A percentile compares a stretch with the other conserved stretches of the same genome.
These are phyloP conservation scores for Thunnus albacares DNA, from an alignment of 2,797 vertebrate genomes.

Conservation along the genomic window DNA sequence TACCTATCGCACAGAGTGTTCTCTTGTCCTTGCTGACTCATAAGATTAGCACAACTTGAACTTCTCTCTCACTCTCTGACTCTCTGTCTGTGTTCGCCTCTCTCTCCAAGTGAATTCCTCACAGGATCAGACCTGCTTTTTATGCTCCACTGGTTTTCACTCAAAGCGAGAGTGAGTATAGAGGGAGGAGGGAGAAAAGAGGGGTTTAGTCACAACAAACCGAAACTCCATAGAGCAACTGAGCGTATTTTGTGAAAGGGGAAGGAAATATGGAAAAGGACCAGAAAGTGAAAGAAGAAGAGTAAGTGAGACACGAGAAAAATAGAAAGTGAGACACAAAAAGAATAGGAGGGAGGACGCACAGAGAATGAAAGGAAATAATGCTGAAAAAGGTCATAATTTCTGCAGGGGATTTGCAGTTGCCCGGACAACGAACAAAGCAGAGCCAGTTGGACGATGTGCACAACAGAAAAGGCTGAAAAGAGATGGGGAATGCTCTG, in stretches of 20 bases:
- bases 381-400: slow-evolving; percentile 76
- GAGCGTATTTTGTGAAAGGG: slow-evolving; percentile 39
- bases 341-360: slow-evolving; percentile 28
- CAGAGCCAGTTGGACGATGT: slow-evolving; percentile 72
- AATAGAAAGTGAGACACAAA: slow-evolving; percentile 46
- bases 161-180: slow-evolving; percentile 62
- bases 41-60: slow-evolving; percentile 55
- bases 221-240: slow-evolving; percentile 36
- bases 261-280: slow-evolving; percentile 30
- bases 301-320: slow-evolving; percentile 42
- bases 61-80: slow-evolving; percentile 37
- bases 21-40: slow-evolving; percentile 62
- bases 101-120: slow-evolving; percentile 82
- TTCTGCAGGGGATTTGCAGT: slow-evolving; percentile 82
- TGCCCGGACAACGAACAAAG: slow-evolving; percentile 86
- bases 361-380: slow-evolving; percentile 55
- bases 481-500: slow-evolving; percentile 53
- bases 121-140: slow-evolving; percentile 90
- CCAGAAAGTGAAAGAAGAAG: slow-evolving; percentile 8
- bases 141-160: slow-evolving; percentile 81
- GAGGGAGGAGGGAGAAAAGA: slow-evolving; percentile 28
- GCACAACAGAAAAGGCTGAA: slow-evolving; percentile 65
- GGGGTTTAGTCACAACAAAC: slow-evolving; percentile 57
- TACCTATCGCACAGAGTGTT: slow-evolving; percentile 25
- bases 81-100: slow-evolving; percentile 18